Evolutionary conservation across 2,113 vertebrate species (phyloP).

Genomic region (Scomber japonicus): DNA sequence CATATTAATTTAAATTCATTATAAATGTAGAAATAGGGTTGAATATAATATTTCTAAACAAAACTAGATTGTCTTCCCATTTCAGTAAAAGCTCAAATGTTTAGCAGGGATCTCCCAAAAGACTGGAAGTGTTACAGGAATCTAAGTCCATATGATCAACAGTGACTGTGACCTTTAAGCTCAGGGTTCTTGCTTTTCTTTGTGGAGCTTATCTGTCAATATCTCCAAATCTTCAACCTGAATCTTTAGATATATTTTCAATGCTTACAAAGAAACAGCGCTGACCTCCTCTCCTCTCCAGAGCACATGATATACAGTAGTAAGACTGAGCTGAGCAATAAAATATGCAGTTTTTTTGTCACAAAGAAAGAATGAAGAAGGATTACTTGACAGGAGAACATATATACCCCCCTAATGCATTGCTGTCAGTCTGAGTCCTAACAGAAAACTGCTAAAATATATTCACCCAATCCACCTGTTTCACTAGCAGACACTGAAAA

Average conservation of each 20-base stretch:
- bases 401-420: too few species aligned
- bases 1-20: neutral
- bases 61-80: neutral
- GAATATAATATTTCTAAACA: neutral
- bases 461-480: neutral
- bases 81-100: constrained; percentile 21
- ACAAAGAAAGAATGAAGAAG: neutral
- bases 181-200: neutral
- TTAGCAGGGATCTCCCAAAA: neutral
- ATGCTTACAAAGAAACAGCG: neutral
- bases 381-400: neutral
- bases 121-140: neutral
- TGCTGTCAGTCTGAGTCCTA: neutral
- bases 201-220: constrained; percentile 10
- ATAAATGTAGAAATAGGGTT: neutral
- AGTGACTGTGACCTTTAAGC: neutral
- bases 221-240: neutral
- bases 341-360: neutral
- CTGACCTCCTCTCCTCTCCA: neutral
- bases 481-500: neutral
- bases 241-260: neutral
- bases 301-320: neutral
- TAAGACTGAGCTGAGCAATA: neutral
- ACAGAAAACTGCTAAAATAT: too few species aligned
- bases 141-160: neutral